Evolutionary conservation across 1,140 invertebrate species (phyloP).

Genomic region (Mamestra configurata): DNA sequence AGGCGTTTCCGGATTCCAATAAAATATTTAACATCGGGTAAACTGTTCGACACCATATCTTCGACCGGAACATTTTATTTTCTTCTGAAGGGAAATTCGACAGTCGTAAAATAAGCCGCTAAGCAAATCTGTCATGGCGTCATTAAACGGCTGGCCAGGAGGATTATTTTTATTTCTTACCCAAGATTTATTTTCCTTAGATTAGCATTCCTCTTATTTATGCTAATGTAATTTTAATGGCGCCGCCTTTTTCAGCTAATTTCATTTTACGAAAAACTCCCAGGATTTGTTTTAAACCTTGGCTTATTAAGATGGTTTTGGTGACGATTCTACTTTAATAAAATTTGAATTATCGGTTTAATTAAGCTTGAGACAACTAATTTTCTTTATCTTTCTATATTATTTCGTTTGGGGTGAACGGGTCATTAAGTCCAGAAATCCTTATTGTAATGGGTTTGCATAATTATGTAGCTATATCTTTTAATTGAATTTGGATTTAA

Average conservation of each 20-base stretch:
- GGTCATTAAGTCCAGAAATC: constrained; percentile 47
- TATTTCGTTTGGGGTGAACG: constrained; percentile 57
- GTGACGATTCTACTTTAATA: constrained; percentile 77
- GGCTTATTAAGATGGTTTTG: constrained; percentile 81
- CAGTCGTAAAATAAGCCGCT: constrained; percentile 51
- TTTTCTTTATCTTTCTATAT: constrained; percentile 55
- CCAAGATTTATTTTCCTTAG: constrained; percentile 85
- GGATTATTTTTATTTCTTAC: constrained; percentile 84
- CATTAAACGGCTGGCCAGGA: constrained; percentile 70
- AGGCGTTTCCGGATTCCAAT: constrained; percentile 8
- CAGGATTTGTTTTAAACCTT: constrained; percentile 79
- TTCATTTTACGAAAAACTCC: constrained; percentile 84
- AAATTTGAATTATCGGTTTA: constrained; percentile 77
- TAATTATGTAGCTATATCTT: constrained; percentile 37
- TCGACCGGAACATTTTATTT: constrained; percentile 40
- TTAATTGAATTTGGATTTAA: constrained; percentile 42
- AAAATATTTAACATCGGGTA: constrained; percentile 28
- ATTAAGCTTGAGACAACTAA: constrained; percentile 62
- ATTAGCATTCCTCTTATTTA: constrained; percentile 87
- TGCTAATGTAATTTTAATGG: constrained; percentile 88
- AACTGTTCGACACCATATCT: constrained; percentile 32
- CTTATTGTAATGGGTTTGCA: constrained; percentile 27
- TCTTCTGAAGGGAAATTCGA: constrained; percentile 47
- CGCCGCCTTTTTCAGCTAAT: constrained; percentile 84
- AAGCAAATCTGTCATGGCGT: constrained; percentile 69